These are phyloP conservation scores for Lasioglossum calceatum DNA, from an alignment of 2,888 invertebrate genomes.

Conservation along the genomic window DNA sequence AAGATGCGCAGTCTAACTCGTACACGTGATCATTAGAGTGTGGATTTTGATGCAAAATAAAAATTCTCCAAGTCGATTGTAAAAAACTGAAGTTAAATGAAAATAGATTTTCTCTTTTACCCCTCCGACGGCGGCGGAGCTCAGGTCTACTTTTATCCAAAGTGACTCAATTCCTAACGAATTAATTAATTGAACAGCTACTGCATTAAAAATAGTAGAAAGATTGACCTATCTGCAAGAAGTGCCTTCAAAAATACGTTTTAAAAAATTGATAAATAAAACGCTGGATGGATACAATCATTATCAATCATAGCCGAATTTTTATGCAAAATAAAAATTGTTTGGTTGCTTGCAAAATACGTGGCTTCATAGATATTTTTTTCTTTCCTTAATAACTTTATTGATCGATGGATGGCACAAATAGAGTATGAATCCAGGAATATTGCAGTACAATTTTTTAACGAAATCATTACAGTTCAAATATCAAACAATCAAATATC, in stretches of 20 bases:
- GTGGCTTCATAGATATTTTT: neutral
- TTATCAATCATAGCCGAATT: no score
- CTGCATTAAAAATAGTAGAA: neutral
- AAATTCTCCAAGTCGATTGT: neutral
- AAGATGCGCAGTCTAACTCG: neutral
- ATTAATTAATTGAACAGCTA: neutral
- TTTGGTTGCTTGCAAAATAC: no score
- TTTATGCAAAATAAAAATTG: no score
- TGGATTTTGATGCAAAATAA: neutral
- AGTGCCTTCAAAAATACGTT: neutral
- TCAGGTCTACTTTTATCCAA: no score
- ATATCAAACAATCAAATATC: no score
- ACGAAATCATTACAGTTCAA: no score
- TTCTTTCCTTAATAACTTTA: neutral
- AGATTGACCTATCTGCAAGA: no score
- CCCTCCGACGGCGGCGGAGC: no score
- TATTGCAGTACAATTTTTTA: no score
- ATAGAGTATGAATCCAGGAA: no score
- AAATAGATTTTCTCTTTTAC: neutral
- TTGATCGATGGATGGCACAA: no score
- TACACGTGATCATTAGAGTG: neutral
- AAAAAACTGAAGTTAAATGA: neutral
- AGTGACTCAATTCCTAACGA: neutral
- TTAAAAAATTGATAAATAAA: neutral
- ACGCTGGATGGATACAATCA: no score